Percentiles rank a stretch among this genome's conserved stretches.
phyloP scores from a whole-genome alignment of 2,888 invertebrate genomes.

The Polymixis flavicincta region DNA sequence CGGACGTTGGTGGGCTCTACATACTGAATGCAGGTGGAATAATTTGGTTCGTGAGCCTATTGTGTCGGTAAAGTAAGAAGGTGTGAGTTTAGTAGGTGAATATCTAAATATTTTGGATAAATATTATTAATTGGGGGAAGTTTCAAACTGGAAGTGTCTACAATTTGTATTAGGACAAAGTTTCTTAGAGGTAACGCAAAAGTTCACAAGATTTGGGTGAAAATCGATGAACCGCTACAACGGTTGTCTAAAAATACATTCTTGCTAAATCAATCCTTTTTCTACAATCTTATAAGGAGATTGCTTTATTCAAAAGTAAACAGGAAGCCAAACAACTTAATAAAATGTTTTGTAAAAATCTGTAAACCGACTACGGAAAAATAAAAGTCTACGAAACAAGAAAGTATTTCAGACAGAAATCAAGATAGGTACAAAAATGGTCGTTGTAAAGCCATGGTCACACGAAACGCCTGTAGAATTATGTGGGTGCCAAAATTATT shows the following conservation, averaged over 20 bases:
- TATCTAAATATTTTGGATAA: not conserved
- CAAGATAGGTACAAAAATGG: too few species aligned
- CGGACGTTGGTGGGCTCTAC: conserved; percentile 13
- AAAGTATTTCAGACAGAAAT: too few species aligned
- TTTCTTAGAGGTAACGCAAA: not conserved
- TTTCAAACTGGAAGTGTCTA: not conserved
- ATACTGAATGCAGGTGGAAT: conserved; percentile 41
- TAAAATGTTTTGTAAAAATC: too few species aligned
- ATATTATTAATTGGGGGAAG: not conserved
- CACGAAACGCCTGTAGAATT: too few species aligned
- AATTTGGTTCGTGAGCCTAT: conserved; percentile 28
- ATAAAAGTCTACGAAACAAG: too few species aligned
- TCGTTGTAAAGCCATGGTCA: too few species aligned
- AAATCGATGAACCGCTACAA: not conserved
- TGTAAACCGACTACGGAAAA: too few species aligned
- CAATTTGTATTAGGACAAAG: not conserved
- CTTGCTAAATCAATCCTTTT: too few species aligned
- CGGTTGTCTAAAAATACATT: not conserved
- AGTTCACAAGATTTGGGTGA: not conserved
- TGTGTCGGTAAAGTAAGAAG: conserved; percentile 27
- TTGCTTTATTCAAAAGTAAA: not conserved
- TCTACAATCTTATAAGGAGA: not conserved
- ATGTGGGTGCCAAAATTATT: too few species aligned
- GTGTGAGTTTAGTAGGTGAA: not conserved
- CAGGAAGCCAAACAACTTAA: too few species aligned